Evolutionary conservation across 2,888 invertebrate species (phyloP), one percentile per base, ranked within the genome.

Genomic region (Amiota mariae): DNA sequence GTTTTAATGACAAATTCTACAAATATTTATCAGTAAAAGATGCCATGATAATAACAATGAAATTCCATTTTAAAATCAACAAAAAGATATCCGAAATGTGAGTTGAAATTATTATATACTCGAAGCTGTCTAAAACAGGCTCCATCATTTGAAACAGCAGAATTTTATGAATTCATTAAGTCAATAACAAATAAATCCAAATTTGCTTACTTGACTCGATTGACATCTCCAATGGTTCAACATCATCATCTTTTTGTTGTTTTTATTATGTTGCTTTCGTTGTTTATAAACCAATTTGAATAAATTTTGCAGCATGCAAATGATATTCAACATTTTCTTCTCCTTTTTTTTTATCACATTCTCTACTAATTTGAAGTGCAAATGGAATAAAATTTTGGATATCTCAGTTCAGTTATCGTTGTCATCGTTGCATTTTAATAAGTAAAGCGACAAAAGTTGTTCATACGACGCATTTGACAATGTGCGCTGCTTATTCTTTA

Each of bases 261-360:
- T 36, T 6, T 36, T 36, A 6, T 36, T 36, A 36, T 36, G 36
- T 36, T 36, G 36, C 6, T 36, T 2, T n/a, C 20, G 11, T 20
- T 59, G 59, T 59, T 48, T 49, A 66, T 66, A 66, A 48, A 66
- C 49, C 48, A 66, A 66, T 66, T 66, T 66, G 66, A 48, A 66
- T 66, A 66, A 66, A 66, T 66, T 66, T 36, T 66, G 48, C 20
- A 48, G 13, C 48, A 66, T 66, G 66, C 48, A 66, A 66, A 66
- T 66, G 10, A 36, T 36, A 36, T 36, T 36, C 36, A 36, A n/a
- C 20, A 36, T 63, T 63, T 63, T 63, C 8, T 63, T 46, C 46
- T 46, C 20, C 9, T 9, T 63, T 36, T 36, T 63, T 15, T 20
- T 20, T 48, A 48, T 66, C 66, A 15, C 46, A 59, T 11, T 18